These are phyloP conservation scores for Microplitis manilae DNA, from an alignment of 2,888 invertebrate genomes.

Conservation along the genomic window DNA sequence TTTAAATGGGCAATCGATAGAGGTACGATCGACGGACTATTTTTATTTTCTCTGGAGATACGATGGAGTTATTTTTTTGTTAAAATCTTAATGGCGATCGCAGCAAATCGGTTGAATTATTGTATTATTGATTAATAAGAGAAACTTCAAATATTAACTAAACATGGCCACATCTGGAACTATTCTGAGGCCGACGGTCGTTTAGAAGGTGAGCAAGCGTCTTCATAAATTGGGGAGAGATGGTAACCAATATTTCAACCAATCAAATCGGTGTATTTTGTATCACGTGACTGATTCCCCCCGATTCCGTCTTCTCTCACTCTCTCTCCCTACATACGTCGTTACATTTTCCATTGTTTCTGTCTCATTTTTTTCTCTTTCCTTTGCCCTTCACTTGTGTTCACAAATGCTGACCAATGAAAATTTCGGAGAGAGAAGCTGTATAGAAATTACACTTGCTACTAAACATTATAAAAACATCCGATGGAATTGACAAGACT, in stretches of 20 bases:
- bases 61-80: conserved; percentile 23
- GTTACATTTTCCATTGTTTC: background rate
- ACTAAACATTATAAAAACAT: conserved; percentile 40
- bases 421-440: conserved; percentile 14
- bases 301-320: background rate
- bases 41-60: conserved; percentile 16
- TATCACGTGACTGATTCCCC: conserved; percentile 30
- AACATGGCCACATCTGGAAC: conserved; percentile 72
- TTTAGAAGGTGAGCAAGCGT: conserved; percentile 35
- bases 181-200: conserved; percentile 63
- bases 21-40: conserved; percentile 30
- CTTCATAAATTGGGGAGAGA: conserved; percentile 32
- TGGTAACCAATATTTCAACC: conserved; percentile 20
- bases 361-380: background rate
- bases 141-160: conserved; percentile 70
- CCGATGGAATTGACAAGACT: conserved; percentile 2
- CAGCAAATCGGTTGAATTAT: conserved; percentile 44
- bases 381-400: background rate
- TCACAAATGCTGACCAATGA: background rate
- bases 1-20: conserved; percentile 23
- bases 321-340: background rate
- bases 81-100: conserved; percentile 25
- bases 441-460: background rate
- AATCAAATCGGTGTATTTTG: conserved; percentile 18
- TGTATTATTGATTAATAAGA: conserved; percentile 57